phyloP scores from a whole-genome alignment of 2,113 vertebrate genomes.

The Otolemur garnettii region DNA sequence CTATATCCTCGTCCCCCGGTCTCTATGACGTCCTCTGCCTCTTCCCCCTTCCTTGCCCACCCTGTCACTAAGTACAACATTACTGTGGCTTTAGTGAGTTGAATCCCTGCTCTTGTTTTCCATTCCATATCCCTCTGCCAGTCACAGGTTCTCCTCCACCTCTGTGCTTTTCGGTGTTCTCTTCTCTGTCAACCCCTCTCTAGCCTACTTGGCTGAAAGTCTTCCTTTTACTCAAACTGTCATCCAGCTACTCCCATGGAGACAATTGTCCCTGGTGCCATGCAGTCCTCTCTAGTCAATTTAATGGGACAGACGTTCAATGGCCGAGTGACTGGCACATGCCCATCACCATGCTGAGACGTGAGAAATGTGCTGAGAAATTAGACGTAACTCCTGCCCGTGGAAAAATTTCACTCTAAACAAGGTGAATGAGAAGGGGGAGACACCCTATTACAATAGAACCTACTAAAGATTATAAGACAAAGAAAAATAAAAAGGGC shows the following conservation, averaged over 20 bases:
- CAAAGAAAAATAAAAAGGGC: not conserved
- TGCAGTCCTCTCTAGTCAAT: not conserved
- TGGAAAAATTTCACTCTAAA: not conserved
- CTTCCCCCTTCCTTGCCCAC: not conserved
- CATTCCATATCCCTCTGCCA: not conserved
- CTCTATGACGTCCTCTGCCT: too few relatives aligned
- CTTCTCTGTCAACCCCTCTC: not conserved
- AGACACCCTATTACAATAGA: too few relatives aligned
- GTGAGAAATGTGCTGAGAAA: not conserved
- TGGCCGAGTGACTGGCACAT: not conserved
- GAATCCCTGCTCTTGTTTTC: too few relatives aligned
- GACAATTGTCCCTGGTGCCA: too few relatives aligned
- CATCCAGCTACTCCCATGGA: not conserved
- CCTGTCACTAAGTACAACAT: not conserved
- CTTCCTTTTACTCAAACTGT: not conserved
- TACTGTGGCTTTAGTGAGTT: not conserved
- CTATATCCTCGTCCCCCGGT: accelerated
- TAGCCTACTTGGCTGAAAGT: not conserved
- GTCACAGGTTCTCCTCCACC: not conserved
- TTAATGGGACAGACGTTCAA: not conserved
- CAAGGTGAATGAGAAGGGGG: not conserved
- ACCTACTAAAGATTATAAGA: accelerated
- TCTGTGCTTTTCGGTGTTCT: not conserved
- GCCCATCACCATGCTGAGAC: not conserved
- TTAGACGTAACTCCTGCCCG: not conserved